phyloP scores from a whole-genome alignment of 2,113 vertebrate species.

The Campylomormyrus numenius region DNA sequence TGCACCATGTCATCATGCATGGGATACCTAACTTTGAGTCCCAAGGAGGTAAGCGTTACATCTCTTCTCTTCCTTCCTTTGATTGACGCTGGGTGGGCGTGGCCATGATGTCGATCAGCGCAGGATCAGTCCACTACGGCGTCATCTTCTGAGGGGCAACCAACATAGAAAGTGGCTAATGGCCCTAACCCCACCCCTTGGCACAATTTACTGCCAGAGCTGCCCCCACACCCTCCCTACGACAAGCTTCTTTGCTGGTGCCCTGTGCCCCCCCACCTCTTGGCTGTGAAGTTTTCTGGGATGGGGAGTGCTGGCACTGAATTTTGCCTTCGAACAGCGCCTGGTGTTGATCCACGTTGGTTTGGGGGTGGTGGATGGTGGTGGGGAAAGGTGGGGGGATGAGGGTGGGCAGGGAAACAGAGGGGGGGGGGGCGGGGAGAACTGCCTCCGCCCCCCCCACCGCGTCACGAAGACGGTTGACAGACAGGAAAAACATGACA shows the following conservation, averaged over 20 bases:
- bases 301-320: not conserved
- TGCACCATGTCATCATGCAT: slow-evolving; percentile 96
- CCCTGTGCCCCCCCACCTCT: not conserved
- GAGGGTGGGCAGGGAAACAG: not conserved
- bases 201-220: not conserved
- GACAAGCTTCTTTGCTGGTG: not conserved
- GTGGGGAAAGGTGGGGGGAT: too few species aligned
- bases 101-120: not conserved
- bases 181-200: not conserved
- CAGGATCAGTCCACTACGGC: not conserved
- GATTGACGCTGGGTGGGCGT: not conserved
- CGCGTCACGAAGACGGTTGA: not conserved
- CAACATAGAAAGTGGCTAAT: not conserved
- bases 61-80: not conserved
- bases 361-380: not conserved
- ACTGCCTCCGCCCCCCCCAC: not conserved
- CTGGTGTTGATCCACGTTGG: not conserved
- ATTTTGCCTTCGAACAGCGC: not conserved
- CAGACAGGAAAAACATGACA: not conserved
- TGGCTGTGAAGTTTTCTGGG: not conserved
- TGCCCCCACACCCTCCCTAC: not conserved
- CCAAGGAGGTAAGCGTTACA: slow-evolving; percentile 70
- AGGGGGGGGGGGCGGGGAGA: not conserved
- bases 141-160: not conserved
- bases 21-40: slow-evolving; percentile 95